phyloP scores from a whole-genome alignment of 2,113 vertebrate species.

The Megaleporinus macrocephalus region DNA sequence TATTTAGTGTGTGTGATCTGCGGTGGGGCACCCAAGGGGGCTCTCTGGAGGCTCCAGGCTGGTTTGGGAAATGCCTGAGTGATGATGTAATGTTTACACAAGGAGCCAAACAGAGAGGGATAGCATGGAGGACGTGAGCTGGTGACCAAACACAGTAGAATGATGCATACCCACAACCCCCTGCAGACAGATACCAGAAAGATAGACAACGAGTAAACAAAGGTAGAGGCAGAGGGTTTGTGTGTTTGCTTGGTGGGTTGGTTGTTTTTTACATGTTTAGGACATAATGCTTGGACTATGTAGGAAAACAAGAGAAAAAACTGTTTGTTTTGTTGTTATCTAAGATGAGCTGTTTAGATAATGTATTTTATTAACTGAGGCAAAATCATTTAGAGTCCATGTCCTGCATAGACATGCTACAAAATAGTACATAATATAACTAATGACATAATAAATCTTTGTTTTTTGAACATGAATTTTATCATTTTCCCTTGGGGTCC shows the following conservation, averaged over 20 bases:
- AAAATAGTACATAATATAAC: no score
- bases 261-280: background rate
- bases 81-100: slow-evolving; percentile 27
- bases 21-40: slow-evolving; percentile 20
- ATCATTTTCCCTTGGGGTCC: no score
- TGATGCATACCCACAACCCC: background rate
- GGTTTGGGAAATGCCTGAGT: slow-evolving; percentile 25
- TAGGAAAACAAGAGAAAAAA: no score
- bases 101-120: background rate
- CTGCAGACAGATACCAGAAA: background rate
- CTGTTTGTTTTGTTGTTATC: no score
- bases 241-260: background rate
- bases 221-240: background rate
- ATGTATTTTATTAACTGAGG: no score
- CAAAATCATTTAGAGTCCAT: no score
- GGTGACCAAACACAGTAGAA: slow-evolving; percentile 16
- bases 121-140: slow-evolving; percentile 1
- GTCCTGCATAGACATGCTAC: no score
- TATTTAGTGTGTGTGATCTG: background rate
- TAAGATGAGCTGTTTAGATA: no score
- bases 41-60: background rate
- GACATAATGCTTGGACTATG: no score
- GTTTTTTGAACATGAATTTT: no score
- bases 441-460: no score
- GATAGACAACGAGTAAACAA: background rate